Conservation (phyloP, 2,113 vertebrate species). For the Scomber colias region DNA sequence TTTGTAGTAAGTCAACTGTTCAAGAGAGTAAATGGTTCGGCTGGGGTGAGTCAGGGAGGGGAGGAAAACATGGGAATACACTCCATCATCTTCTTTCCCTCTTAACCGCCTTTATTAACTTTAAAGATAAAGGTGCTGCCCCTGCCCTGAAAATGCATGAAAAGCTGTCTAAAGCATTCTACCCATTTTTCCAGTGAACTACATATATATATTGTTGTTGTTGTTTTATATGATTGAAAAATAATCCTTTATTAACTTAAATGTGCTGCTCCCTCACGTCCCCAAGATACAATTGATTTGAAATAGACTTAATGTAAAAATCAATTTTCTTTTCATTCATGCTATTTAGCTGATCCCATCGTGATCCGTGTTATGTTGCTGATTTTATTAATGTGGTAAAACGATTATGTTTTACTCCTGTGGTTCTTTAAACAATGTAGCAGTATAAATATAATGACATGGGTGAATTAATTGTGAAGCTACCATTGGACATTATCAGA, state of each 20-base stretch:
- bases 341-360: not conserved
- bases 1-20: slow-evolving; percentile 40
- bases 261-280: not conserved
- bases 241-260: not conserved
- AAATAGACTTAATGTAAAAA: not conserved
- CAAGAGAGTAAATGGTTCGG: slow-evolving; percentile 47
- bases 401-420: not conserved
- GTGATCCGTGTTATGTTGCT: not conserved
- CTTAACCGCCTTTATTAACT: slow-evolving; percentile 43
- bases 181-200: slow-evolving; percentile 13
- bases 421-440: not conserved
- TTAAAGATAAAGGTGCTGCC: slow-evolving; percentile 46
- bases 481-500: not conserved
- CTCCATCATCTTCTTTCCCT: slow-evolving; percentile 44
- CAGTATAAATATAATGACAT: not conserved
- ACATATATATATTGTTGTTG: not conserved
- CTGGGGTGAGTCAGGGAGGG: slow-evolving; percentile 44
- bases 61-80: slow-evolving; percentile 32
- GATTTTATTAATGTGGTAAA: slow-evolving; percentile 11
- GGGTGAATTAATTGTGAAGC: slow-evolving; percentile 11
- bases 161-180: slow-evolving; percentile 25
- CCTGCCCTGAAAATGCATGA: slow-evolving; percentile 26
- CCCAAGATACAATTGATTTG: not conserved
- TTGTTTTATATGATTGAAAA: not conserved
- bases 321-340: not conserved